A percentile compares a stretch with the other conserved stretches of the same genome.
phyloP scores from a whole-genome alignment of 2,888 invertebrate species.

The Elegia similella region DNA sequence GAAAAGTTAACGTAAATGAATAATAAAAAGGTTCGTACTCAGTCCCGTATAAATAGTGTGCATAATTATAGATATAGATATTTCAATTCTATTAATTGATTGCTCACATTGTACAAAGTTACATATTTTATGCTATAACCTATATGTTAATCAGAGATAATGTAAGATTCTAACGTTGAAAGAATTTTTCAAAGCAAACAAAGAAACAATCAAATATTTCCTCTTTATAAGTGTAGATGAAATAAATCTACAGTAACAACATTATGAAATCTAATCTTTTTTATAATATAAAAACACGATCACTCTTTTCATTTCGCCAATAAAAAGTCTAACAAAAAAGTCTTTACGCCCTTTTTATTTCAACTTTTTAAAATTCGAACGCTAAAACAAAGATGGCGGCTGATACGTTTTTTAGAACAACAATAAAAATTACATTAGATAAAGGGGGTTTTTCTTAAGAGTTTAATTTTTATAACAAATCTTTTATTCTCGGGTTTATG shows the following conservation, averaged over 20 bases:
- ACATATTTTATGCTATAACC: no score
- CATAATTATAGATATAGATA: no score
- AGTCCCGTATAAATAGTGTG: no score
- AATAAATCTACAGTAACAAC: slow-evolving; percentile 19
- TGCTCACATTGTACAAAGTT: no score
- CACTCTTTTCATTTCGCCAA: slow-evolving; percentile 35
- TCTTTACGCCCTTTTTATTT: slow-evolving; percentile 53
- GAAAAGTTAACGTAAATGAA: no score
- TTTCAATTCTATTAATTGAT: no score
- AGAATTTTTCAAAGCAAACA: no score
- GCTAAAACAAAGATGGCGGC: slow-evolving; percentile 61
- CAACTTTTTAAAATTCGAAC: slow-evolving; percentile 62
- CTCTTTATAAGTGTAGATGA: background rate
- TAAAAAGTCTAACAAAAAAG: slow-evolving; percentile 41
- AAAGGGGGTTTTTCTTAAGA: slow-evolving; percentile 65
- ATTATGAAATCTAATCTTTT: slow-evolving; percentile 6
- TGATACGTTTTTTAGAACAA: slow-evolving; percentile 56
- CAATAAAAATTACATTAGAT: slow-evolving; percentile 70
- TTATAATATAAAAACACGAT: slow-evolving; percentile 10
- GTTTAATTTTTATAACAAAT: slow-evolving; percentile 76
- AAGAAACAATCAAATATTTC: no score
- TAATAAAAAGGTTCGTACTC: no score
- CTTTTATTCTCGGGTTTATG: slow-evolving; percentile 70
- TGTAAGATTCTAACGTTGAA: no score
- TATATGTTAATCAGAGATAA: no score